Percentiles rank a stretch among this genome's conserved stretches.
Evolutionary conservation across 92 coral and sea anemone genomes (phyloP).

Genomic region (Epizoanthus rinbou): DNA sequence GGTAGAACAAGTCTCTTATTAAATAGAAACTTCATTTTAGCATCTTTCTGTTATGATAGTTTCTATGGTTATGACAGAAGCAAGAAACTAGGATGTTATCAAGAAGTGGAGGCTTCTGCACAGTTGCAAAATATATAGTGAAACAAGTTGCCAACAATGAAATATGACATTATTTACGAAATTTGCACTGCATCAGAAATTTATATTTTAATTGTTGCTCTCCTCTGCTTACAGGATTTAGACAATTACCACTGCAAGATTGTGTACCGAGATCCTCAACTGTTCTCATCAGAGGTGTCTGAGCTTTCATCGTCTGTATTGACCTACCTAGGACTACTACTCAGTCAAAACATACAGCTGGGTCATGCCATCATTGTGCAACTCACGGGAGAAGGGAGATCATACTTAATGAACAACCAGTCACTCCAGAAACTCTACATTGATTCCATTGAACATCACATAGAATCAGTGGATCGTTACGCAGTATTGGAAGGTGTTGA

Average conservation of each 20-base stretch:
- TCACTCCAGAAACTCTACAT: slow-evolving; percentile 71
- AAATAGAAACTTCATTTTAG: too few species aligned
- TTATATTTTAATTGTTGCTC: neutral
- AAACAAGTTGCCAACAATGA: too few species aligned
- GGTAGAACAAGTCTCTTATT: too few species aligned
- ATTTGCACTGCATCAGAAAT: neutral
- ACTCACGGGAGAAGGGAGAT: slow-evolving; percentile 67
- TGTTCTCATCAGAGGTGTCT: slow-evolving; percentile 66
- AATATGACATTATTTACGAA: too few species aligned
- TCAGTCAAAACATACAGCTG: slow-evolving; percentile 70
- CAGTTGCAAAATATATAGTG: neutral
- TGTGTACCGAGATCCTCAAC: slow-evolving; percentile 71
- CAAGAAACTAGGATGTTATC: slow-evolving; percentile 1
- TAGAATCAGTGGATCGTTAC: slow-evolving; percentile 49
- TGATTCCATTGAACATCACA: slow-evolving; percentile 59
- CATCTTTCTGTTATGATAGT: too few species aligned
- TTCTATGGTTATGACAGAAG: neutral
- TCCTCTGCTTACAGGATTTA: slow-evolving; percentile 66
- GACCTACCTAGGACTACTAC: slow-evolving; percentile 62
- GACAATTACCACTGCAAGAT: slow-evolving; percentile 87
- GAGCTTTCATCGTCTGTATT: slow-evolving; percentile 68
- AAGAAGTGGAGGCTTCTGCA: neutral
- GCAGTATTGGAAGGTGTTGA: neutral
- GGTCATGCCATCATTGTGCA: slow-evolving; percentile 80
- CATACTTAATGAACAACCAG: slow-evolving; percentile 75